A percentile compares a stretch with the other conserved stretches of the same genome.
phyloP scores from a whole-genome alignment of 2,113 vertebrate genomes.

The Cebidichthys violaceus region DNA sequence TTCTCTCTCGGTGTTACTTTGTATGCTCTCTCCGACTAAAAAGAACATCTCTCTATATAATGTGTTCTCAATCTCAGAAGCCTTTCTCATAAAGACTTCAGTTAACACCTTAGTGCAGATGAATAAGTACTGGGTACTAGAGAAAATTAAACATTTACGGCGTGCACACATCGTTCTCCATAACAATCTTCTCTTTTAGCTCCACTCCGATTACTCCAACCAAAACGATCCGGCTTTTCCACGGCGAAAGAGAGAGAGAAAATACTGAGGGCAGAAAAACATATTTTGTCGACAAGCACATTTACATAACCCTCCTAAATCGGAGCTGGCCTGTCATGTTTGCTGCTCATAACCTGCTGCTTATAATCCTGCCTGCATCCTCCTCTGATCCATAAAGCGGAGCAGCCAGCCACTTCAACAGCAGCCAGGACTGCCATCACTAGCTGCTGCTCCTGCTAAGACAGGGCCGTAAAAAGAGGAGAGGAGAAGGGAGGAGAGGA shows the following conservation, averaged over 20 bases:
- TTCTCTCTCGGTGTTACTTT: slow-evolving; percentile 26
- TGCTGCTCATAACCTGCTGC: slow-evolving; percentile 78
- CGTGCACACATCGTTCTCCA: slow-evolving; percentile 65
- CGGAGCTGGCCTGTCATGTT: slow-evolving; percentile 74
- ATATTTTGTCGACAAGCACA: slow-evolving; percentile 74
- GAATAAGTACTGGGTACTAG: slow-evolving; percentile 62
- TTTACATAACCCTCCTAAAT: slow-evolving; percentile 83
- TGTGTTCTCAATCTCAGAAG: slow-evolving; percentile 48
- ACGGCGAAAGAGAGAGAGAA: slow-evolving; percentile 17
- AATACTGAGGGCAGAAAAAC: slow-evolving; percentile 55
- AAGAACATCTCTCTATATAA: slow-evolving; percentile 55
- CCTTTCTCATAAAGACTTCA: slow-evolving; percentile 69
- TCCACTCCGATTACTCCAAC: slow-evolving; percentile 44
- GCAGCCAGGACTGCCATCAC: slow-evolving; percentile 67
- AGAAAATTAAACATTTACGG: slow-evolving; percentile 77
- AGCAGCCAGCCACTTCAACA: slow-evolving; percentile 75
- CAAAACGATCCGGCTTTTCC: slow-evolving; percentile 50
- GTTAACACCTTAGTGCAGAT: slow-evolving; percentile 70
- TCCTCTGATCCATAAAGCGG: slow-evolving; percentile 76
- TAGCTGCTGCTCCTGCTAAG: slow-evolving; percentile 62
- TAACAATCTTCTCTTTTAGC: slow-evolving; percentile 57
- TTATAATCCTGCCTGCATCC: slow-evolving; percentile 74
- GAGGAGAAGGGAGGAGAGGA: slow-evolving; percentile 19
- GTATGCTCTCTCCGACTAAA: slow-evolving; percentile 41
- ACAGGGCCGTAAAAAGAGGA: slow-evolving; percentile 49